Conservation (phyloP, 2,797 vertebrate species). For the Antennarius maculatus region DNA sequence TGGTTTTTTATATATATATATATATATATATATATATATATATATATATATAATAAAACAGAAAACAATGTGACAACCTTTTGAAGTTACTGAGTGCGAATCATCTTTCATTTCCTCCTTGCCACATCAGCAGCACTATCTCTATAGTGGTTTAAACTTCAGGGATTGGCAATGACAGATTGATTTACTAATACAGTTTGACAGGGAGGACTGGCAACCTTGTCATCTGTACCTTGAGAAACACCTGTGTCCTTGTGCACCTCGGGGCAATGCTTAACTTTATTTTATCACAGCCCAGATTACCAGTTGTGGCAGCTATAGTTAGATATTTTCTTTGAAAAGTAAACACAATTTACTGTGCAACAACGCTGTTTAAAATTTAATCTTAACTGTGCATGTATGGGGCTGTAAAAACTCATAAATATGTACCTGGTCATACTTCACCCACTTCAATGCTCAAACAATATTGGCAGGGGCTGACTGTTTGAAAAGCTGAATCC, state of each 20-base stretch:
- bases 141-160: slow-evolving; percentile 68
- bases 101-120: slow-evolving; percentile 74
- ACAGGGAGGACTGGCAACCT: slow-evolving; percentile 75
- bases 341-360: slow-evolving; percentile 71
- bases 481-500: slow-evolving; percentile 36
- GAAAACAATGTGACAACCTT: slow-evolving; percentile 66
- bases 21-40: background rate
- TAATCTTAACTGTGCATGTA: slow-evolving; percentile 56
- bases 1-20: no score
- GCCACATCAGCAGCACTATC: slow-evolving; percentile 55
- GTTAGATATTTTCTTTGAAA: slow-evolving; percentile 60
- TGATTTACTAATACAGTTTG: slow-evolving; percentile 81
- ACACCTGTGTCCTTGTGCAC: slow-evolving; percentile 80
- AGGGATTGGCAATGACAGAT: slow-evolving; percentile 74
- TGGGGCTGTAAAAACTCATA: slow-evolving; percentile 48
- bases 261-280: slow-evolving; percentile 58
- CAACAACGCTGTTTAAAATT: slow-evolving; percentile 75
- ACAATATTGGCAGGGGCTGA: slow-evolving; percentile 49
- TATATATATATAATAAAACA: slow-evolving; percentile 21
- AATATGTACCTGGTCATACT: slow-evolving; percentile 52
- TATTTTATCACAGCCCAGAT: slow-evolving; percentile 68
- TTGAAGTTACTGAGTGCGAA: slow-evolving; percentile 63
- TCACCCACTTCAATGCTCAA: slow-evolving; percentile 45
- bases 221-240: slow-evolving; percentile 73
- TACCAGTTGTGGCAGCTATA: slow-evolving; percentile 59